Percentiles rank a stretch among this genome's conserved stretches.
Conservation (phyloP, 2,888 invertebrate species). For the Odontothrips loti region DNA sequence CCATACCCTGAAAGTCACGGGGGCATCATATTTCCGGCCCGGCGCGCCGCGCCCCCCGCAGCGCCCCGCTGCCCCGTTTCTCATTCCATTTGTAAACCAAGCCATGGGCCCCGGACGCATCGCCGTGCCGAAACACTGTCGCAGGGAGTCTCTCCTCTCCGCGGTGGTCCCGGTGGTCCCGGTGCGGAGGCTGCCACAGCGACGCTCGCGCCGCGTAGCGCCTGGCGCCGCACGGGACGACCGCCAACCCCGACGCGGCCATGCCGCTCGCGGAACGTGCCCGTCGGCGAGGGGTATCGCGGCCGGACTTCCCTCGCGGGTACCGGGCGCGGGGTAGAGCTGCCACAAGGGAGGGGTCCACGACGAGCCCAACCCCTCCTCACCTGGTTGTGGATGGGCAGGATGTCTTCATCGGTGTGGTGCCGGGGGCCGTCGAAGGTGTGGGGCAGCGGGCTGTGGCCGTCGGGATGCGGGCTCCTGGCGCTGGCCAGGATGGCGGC, state of each 20-base stretch:
- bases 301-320: background rate
- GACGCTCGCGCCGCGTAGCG: background rate
- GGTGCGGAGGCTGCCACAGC: no score
- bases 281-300: background rate
- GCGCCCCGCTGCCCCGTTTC: slow-evolving; percentile 27
- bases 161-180: no score
- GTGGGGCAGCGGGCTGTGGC: background rate
- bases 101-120: no score
- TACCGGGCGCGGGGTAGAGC: background rate
- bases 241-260: background rate
- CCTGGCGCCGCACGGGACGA: background rate
- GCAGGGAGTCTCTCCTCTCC: no score
- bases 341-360: background rate
- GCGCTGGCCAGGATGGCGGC: background rate
- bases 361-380: no score
- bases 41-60: slow-evolving; percentile 25
- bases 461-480: background rate
- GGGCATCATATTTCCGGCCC: slow-evolving; percentile 30
- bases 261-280: no score
- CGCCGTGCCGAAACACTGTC: no score
- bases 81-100: background rate
- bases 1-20: no score
- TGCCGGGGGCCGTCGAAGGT: background rate
- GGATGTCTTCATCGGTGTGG: slow-evolving; percentile 9
- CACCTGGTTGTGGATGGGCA: slow-evolving; percentile 21